phyloP scores from a whole-genome alignment of 2,888 invertebrate genomes.

The Nemoura dubitans region DNA sequence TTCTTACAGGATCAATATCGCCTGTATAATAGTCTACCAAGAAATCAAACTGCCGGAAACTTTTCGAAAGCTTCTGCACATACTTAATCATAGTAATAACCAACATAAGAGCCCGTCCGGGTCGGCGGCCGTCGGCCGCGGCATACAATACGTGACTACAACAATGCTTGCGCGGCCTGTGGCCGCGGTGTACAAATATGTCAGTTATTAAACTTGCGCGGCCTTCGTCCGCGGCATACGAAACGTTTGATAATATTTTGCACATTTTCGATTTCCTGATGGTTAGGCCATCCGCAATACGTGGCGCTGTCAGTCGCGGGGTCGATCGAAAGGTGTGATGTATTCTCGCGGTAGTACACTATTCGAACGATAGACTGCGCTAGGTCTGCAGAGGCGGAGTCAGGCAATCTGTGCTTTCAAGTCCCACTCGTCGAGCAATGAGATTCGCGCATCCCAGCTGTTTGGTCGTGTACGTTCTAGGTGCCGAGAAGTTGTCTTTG shows the following conservation, averaged over 20 bases:
- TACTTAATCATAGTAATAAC: not conserved
- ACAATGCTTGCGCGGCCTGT: no score
- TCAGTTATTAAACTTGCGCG: no score
- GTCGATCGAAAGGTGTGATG: not conserved
- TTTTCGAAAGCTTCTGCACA: not conserved
- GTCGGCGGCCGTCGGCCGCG: no score
- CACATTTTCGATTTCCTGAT: not conserved
- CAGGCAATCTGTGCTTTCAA: not conserved
- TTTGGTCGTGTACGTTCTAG: not conserved
- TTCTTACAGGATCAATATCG: not conserved
- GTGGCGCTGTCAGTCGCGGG: not conserved
- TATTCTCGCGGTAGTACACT: not conserved
- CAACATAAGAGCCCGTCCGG: no score
- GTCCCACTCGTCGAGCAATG: not conserved
- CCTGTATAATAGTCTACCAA: not conserved
- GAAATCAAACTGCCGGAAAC: not conserved
- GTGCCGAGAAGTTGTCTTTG: slow-evolving; percentile 16
- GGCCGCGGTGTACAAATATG: no score
- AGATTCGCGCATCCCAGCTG: slow-evolving; percentile 20
- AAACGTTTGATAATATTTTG: no score
- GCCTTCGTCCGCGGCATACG: no score
- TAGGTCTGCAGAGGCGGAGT: not conserved
- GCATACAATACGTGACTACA: no score
- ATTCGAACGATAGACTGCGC: not conserved
- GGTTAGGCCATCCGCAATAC: not conserved